Percentiles rank a stretch among this genome's conserved stretches.
Conservation (phyloP, 2,113 vertebrate genomes). For the Balaenoptera acutorostrata region DNA sequence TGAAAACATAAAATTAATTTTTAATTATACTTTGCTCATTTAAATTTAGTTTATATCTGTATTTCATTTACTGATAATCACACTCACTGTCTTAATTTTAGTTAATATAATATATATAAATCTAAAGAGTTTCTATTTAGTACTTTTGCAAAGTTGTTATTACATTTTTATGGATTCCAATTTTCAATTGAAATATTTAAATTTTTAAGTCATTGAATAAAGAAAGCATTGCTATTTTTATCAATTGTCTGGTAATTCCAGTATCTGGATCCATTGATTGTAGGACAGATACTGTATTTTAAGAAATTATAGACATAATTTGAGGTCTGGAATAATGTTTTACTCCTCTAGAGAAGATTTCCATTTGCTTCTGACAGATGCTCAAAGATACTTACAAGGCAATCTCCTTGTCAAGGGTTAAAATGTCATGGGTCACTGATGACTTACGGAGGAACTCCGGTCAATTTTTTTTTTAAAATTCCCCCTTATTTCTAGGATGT, state of each 20-base stretch:
- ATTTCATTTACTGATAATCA: neutral
- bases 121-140: neutral
- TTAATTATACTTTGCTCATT: neutral
- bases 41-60: neutral
- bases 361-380: neutral
- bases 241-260: neutral
- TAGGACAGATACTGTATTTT: neutral
- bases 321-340: neutral
- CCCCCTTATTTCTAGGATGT: neutral
- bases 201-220: neutral
- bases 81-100: neutral
- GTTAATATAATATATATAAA: neutral
- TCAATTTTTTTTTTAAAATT: neutral
- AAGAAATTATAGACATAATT: neutral
- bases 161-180: neutral
- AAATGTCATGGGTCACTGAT: neutral
- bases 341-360: neutral
- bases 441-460: neutral
- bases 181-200: neutral
- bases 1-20: neutral
- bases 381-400: neutral
- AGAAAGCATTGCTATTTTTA: neutral
- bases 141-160: neutral
- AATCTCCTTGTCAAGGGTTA: neutral
- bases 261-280: neutral